Base-by-base conservation (phyloP, 1,140 invertebrate species). In the Dryas iulia region DNA sequence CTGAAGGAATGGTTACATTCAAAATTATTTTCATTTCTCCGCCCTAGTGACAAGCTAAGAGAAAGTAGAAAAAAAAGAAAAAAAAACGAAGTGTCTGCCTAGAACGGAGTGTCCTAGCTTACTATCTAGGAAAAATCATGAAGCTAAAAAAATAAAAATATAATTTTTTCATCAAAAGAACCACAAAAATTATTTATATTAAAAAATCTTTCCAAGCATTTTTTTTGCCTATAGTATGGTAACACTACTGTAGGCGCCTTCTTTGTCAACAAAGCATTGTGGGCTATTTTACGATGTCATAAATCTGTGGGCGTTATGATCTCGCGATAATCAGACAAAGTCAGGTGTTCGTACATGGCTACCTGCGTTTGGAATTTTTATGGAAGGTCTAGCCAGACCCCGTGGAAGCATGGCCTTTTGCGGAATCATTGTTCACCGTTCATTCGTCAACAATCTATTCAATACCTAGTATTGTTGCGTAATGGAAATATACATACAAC, bases 211-310 rank as follows among this genome's bases (percentile, higher is more conserved):
- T 14, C 33, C n/a, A 12, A 25, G 8, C 25, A 26, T 56, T 14
- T 47, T n/a, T n/a, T n/a, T n/a, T n/a, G n/a, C 18, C 8, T 18
- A 21, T 1, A 1, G 3, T 25, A 56, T 56, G 24, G 12, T 12
- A 56, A 0, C 24, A 25, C 53, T 56, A 26, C 3, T 23, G 47
- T 56, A 79, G 73, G 76, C 77, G 74, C 77, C 77, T 70, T 72
- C 78, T 81, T 77, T 84, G 84, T 86, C 84, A 84, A 78, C 82
- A 81, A 74, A 26, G 73, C 73, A 81, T 81, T 85, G 79, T 71
- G 75, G 69, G 68, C 28, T 59, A 61, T 59, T 84, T 86, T 84
- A 87, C 69, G 78, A 82, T 74, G 77, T 68, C 77, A 73, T 87
- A 85, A 87, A 87, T 82, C 75, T 75, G 67, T 66, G 47, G 67